A percentile compares a stretch with the other conserved stretches of the same genome.
Evolutionary conservation across 23 tunicate species (phyloP).

Genomic region (Styela plicata): DNA sequence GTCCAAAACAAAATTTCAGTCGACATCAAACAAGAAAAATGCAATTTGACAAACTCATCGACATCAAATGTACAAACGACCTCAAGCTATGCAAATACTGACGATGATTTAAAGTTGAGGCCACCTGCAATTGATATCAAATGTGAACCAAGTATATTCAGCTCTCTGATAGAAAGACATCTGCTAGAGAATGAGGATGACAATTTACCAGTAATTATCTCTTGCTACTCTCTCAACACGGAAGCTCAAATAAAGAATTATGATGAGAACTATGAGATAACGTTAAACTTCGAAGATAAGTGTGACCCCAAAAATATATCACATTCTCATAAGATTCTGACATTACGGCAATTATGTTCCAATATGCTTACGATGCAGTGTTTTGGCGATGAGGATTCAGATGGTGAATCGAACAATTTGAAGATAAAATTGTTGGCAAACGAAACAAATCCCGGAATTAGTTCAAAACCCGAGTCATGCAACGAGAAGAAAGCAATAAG

Average conservation of each 20-base stretch:
- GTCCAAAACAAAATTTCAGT: no score
- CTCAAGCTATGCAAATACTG: no score
- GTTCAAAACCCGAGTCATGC: neutral
- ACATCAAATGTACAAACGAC: no score
- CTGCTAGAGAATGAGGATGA: no score
- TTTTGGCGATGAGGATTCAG: neutral
- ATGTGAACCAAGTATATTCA: no score
- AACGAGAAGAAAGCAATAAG: neutral
- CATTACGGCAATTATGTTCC: neutral
- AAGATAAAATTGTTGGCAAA: neutral
- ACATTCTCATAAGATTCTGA: neutral
- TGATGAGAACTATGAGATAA: neutral
- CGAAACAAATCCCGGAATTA: neutral
- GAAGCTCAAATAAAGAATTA: neutral
- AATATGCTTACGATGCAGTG: neutral
- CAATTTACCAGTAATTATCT: neutral
- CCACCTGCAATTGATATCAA: no score
- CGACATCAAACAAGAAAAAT: no score
- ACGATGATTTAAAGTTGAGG: no score
- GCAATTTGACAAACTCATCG: no score
- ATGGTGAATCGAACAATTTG: neutral
- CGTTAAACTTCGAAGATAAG: no score
- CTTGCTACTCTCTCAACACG: neutral
- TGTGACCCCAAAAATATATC: neutral
- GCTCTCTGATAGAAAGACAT: no score